A percentile compares a stretch with the other conserved stretches of the same genome.
phyloP scores from a whole-genome alignment of 2,797 vertebrate genomes.

The Remorina albescens region DNA sequence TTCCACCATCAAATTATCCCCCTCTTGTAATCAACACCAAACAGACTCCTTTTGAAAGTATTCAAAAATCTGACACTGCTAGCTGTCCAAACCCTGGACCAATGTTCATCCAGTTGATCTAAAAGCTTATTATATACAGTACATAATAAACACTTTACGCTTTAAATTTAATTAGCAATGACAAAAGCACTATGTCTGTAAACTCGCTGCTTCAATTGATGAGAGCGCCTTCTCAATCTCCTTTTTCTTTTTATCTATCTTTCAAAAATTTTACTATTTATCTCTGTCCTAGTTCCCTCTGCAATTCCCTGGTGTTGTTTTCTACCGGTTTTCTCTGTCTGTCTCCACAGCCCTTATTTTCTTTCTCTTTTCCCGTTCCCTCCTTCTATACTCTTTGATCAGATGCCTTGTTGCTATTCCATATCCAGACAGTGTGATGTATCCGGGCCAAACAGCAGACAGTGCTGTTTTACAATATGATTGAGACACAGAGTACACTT shows the following conservation, averaged over 20 bases:
- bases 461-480: conserved; percentile 16
- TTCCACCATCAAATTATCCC: conserved; percentile 12
- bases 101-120: neutral
- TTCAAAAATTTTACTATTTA: conserved; percentile 15
- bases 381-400: conserved; percentile 69
- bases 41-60: conserved; percentile 10
- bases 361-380: conserved; percentile 20
- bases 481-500: conserved; percentile 40
- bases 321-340: conserved; percentile 27
- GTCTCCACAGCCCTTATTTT: conserved; percentile 24
- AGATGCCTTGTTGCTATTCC: conserved; percentile 56
- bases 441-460: conserved; percentile 75
- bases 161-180: neutral
- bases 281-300: conserved; percentile 16
- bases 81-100: neutral
- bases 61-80: neutral
- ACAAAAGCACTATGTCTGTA: conserved; percentile 1
- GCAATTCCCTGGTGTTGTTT: conserved; percentile 37
- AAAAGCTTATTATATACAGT: neutral
- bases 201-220: neutral
- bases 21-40: conserved; percentile 28
- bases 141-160: neutral
- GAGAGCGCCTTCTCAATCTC: conserved; percentile 1
- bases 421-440: conserved; percentile 64
- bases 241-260: conserved; percentile 10